Evolutionary conservation across 2,113 vertebrate genomes (phyloP).

Genomic region (Ceyx cyanopectus): DNA sequence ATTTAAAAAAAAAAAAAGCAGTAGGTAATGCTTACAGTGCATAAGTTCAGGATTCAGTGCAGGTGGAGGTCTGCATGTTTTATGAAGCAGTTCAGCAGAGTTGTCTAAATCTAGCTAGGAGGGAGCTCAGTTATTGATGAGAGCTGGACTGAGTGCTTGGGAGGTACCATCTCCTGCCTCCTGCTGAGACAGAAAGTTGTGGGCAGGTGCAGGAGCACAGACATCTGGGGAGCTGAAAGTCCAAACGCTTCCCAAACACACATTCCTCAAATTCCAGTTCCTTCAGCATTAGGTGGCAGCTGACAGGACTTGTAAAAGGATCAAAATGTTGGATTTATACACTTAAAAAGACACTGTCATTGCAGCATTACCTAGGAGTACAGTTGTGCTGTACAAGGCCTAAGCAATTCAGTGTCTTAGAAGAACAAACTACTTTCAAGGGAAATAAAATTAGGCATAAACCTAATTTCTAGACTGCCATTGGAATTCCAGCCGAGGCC

Average conservation of each 20-base stretch:
- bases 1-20: background rate
- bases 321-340: background rate
- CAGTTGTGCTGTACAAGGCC: background rate
- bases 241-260: background rate
- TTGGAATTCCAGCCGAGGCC: background rate
- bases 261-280: constrained; percentile 9
- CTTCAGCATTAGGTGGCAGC: background rate
- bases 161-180: background rate
- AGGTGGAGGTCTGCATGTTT: background rate
- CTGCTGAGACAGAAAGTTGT: background rate
- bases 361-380: background rate
- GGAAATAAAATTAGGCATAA: background rate
- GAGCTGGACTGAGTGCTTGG: background rate
- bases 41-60: background rate
- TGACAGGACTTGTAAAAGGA: background rate
- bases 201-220: background rate
- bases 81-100: background rate
- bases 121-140: background rate
- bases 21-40: background rate
- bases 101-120: background rate
- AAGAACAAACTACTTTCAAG: background rate
- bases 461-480: background rate
- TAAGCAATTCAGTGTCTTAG: background rate
- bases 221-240: background rate
- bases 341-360: background rate